phyloP scores from a whole-genome alignment of 2,113 vertebrate genomes.

The Callithrix jacchus region DNA sequence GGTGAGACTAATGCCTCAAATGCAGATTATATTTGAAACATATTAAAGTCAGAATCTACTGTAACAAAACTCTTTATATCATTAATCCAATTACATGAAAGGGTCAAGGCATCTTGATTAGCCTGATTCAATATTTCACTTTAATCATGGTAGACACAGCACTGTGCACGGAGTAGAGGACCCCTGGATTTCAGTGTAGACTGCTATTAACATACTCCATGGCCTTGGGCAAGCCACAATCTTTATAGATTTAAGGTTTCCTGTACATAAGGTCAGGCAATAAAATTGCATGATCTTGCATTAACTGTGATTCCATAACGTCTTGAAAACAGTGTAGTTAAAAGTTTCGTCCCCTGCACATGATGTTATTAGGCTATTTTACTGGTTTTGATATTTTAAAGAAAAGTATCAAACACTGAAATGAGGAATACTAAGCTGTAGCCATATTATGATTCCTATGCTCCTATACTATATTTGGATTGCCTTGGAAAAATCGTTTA shows the following conservation, averaged over 20 bases:
- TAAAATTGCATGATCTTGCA: neutral
- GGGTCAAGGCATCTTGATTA: neutral
- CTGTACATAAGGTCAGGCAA: neutral
- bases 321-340: neutral
- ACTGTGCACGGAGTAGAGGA: neutral
- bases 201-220: neutral
- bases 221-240: neutral
- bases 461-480: slow-evolving; percentile 54
- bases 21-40: neutral
- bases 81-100: neutral
- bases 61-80: neutral
- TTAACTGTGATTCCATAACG: neutral
- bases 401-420: slow-evolving; percentile 44
- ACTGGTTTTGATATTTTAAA: slow-evolving; percentile 52
- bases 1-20: neutral
- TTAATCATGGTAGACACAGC: neutral
- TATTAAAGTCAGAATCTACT: neutral
- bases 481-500: slow-evolving; percentile 69
- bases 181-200: neutral
- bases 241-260: neutral
- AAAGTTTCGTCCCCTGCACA: neutral
- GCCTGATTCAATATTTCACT: neutral
- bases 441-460: slow-evolving; percentile 35
- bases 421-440: slow-evolving; percentile 20
- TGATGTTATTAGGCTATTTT: neutral